Evolutionary conservation across 2,113 vertebrate genomes (phyloP).

Genomic region (Aspidoscelis tigris): DNA sequence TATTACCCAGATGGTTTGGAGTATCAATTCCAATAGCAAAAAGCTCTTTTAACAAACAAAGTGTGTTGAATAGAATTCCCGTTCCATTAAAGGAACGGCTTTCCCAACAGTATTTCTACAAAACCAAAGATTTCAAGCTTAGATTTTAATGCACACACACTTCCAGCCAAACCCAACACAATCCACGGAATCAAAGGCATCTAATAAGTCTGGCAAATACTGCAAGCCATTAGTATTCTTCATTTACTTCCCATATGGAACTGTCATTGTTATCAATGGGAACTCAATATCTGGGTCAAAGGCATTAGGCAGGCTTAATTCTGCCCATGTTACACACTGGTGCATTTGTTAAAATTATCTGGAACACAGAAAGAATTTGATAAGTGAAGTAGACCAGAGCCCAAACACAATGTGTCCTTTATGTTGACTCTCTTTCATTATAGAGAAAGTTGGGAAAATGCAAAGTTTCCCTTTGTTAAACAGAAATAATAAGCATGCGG

Average conservation of each 20-base stretch:
- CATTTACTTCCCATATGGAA: slow-evolving; percentile 8
- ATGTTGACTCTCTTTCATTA: slow-evolving; percentile 36
- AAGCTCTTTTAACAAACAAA: background rate
- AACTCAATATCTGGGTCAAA: slow-evolving; percentile 31
- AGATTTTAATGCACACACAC: background rate
- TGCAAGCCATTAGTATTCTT: slow-evolving; percentile 13
- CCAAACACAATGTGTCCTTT: slow-evolving; percentile 37
- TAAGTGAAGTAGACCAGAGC: slow-evolving; percentile 38
- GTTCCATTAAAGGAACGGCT: background rate
- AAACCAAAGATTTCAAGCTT: no score
- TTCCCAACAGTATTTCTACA: background rate
- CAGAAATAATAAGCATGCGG: slow-evolving; percentile 46
- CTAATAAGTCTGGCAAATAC: slow-evolving; percentile 46
- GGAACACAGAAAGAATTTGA: slow-evolving; percentile 37
- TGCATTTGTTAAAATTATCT: slow-evolving; percentile 58
- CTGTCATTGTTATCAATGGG: background rate
- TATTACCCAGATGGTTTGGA: no score
- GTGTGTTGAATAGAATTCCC: background rate
- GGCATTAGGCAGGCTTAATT: slow-evolving; percentile 33
- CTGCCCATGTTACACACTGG: slow-evolving; percentile 25
- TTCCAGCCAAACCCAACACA: background rate
- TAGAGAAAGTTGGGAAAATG: slow-evolving; percentile 47
- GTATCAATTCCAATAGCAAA: no score
- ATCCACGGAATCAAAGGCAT: background rate
- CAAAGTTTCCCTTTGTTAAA: slow-evolving; percentile 35